phyloP scores from a whole-genome alignment of 37 sponge, comb jelly and placozoan species.

The Halichondria panicea region DNA sequence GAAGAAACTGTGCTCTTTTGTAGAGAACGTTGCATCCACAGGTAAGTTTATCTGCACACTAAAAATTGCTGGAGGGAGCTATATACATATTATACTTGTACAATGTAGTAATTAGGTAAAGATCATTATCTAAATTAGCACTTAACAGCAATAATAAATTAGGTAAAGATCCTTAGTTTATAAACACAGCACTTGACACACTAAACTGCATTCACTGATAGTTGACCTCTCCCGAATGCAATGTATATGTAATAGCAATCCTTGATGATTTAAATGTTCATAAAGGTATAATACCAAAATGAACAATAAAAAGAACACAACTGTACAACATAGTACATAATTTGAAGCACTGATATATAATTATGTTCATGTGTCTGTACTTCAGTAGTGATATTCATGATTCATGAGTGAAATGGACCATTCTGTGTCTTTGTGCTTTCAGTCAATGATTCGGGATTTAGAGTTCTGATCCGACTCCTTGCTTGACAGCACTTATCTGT shows the following conservation, averaged over 20 bases:
- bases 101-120: not conserved
- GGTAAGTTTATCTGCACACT: conserved; percentile 3
- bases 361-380: not conserved
- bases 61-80: not conserved
- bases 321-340: not conserved
- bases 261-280: not conserved
- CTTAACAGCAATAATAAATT: not conserved
- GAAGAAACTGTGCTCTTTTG: conserved; percentile 6
- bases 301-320: not conserved
- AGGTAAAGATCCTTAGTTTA: too few species aligned
- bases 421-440: too few species aligned
- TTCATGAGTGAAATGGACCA: too few species aligned
- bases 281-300: not conserved
- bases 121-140: not conserved
- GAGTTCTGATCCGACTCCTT: conserved; percentile 26
- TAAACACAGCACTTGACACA: too few species aligned
- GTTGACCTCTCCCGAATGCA: not conserved
- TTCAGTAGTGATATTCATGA: too few species aligned
- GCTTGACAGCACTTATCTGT: conserved; percentile 68
- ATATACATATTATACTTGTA: not conserved
- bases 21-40: conserved; percentile 13
- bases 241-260: not conserved
- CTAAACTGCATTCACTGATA: not conserved
- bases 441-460: conserved; percentile 4
- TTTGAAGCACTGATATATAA: not conserved